Evolutionary conservation across 2,888 invertebrate genomes (phyloP).

Genomic region (Andrena flavipes): DNA sequence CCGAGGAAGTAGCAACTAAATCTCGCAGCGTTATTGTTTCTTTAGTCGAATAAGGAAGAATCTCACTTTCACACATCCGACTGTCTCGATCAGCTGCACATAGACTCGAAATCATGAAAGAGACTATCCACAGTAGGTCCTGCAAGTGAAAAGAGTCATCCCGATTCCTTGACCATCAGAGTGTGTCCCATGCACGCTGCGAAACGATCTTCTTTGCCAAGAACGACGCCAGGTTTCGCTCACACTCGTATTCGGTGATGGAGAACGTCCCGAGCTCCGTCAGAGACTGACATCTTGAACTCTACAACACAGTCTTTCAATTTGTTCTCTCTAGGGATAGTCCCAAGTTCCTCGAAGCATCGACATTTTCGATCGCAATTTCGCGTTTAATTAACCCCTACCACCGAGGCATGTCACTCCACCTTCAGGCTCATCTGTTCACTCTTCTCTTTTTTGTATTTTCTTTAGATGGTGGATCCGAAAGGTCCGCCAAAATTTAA

Average conservation of each 20-base stretch:
- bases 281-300: slow-evolving; percentile 27
- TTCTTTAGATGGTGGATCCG: not conserved
- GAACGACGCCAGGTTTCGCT: slow-evolving; percentile 19
- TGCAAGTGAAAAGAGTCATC: not conserved
- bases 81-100: no score
- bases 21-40: not conserved
- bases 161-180: slow-evolving; percentile 7
- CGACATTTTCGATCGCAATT: not conserved
- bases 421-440: not conserved
- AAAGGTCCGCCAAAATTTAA: not conserved
- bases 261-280: slow-evolving; percentile 27
- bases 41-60: not conserved
- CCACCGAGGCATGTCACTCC: not conserved
- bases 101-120: no score
- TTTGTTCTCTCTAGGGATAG: not conserved
- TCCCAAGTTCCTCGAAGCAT: slow-evolving; percentile 13
- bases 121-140: no score
- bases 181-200: not conserved
- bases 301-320: not conserved
- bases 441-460: not conserved
- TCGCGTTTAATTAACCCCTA: not conserved
- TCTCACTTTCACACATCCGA: not conserved
- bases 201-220: slow-evolving; percentile 28
- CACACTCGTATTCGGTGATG: slow-evolving; percentile 25
- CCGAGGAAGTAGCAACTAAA: not conserved